These are phyloP conservation scores for Drosophila paramelanica DNA, from an alignment of 2,888 invertebrate genomes.

Conservation along the genomic window DNA sequence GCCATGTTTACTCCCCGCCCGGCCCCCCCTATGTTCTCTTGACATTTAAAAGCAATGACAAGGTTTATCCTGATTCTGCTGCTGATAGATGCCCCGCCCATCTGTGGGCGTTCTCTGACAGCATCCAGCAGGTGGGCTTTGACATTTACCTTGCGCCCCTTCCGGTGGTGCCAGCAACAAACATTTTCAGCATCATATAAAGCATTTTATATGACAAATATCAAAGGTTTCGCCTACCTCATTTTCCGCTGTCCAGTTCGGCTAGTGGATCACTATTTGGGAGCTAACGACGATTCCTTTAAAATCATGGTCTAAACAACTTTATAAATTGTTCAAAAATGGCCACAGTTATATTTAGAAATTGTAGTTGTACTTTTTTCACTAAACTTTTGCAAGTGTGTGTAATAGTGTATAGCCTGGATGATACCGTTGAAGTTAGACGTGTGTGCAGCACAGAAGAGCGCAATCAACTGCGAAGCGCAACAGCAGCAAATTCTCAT, in stretches of 20 bases:
- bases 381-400: constrained; percentile 12
- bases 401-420: constrained; percentile 12
- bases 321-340: background rate
- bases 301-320: constrained; percentile 3
- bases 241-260: constrained; percentile 1
- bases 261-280: background rate
- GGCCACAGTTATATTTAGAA: constrained; percentile 4
- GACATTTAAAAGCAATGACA: constrained; percentile 77
- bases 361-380: constrained; percentile 16
- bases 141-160: constrained; percentile 62
- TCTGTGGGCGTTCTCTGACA: constrained; percentile 65
- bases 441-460: constrained; percentile 54
- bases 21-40: constrained; percentile 13
- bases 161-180: constrained; percentile 36
- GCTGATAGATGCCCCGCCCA: constrained; percentile 39
- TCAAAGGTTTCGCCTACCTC: constrained; percentile 31
- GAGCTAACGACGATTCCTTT: background rate
- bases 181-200: constrained; percentile 19
- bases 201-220: constrained; percentile 35
- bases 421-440: constrained; percentile 36
- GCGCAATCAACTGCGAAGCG: constrained; percentile 53
- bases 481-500: constrained; percentile 62
- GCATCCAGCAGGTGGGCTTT: constrained; percentile 69
- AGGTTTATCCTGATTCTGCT: constrained; percentile 55
- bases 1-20: constrained; percentile 12